phyloP scores from a whole-genome alignment of 2,888 invertebrate species.

The Drepanosiphum platanoidis region DNA sequence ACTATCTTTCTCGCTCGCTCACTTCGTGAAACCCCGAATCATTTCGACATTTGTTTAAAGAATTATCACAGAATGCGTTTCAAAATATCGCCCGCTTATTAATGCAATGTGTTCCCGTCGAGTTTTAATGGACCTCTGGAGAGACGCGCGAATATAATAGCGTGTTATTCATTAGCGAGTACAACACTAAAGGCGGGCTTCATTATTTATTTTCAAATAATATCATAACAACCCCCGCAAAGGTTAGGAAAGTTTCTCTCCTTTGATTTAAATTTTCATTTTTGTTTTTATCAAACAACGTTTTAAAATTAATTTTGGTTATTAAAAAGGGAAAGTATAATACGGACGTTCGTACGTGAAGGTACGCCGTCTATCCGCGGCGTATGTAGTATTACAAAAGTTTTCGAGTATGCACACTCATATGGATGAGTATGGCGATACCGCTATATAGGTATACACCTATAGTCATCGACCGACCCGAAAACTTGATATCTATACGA shows the following conservation, averaged over 20 bases:
- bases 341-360: not conserved
- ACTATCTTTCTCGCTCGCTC: too few relatives aligned
- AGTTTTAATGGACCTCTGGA: constrained; percentile 18
- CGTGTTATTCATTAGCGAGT: constrained; percentile 33
- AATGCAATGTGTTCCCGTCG: constrained; percentile 21
- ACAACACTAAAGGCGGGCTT: constrained; percentile 17
- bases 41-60: not conserved
- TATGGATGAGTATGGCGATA: too few relatives aligned
- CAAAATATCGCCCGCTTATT: constrained; percentile 6
- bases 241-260: not conserved
- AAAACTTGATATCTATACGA: not conserved
- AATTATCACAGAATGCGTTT: not conserved
- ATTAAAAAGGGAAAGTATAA: not conserved
- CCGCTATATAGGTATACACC: not conserved
- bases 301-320: not conserved
- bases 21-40: not conserved
- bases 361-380: not conserved
- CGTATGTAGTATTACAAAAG: not conserved
- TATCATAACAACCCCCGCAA: not conserved
- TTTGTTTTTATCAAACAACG: not conserved
- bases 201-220: constrained; percentile 38
- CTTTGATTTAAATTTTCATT: not conserved
- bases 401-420: not conserved
- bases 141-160: constrained; percentile 9
- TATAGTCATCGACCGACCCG: not conserved